Evolutionary conservation across 1,140 invertebrate genomes (phyloP).

Genomic region (Brachionus paranguensis): DNA sequence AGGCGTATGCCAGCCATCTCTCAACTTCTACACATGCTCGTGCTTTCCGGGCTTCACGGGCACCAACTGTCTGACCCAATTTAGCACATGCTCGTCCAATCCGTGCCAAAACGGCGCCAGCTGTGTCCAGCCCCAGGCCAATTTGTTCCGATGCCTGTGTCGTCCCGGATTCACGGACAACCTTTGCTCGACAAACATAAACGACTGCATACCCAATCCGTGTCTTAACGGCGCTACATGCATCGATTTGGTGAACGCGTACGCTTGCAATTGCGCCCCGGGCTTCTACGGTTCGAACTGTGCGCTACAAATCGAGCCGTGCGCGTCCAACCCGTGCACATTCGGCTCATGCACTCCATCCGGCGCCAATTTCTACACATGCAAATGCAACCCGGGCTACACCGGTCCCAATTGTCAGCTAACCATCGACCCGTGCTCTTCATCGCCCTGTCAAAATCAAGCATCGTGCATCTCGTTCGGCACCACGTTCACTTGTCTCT

Average conservation of each 20-base stretch:
- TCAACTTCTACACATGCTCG: background rate
- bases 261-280: background rate
- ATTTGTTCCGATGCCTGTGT: conserved; percentile 65
- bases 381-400: conserved; percentile 21
- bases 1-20: background rate
- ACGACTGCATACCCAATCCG: conserved; percentile 43
- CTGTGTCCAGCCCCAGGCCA: background rate
- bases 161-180: conserved; percentile 75
- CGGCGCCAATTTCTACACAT: conserved; percentile 74
- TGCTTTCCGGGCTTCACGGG: conserved; percentile 2
- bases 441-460: conserved; percentile 41
- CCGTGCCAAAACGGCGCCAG: conserved; percentile 35
- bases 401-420: conserved; percentile 26
- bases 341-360: conserved; percentile 47
- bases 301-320: conserved; percentile 5
- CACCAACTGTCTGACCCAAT: background rate
- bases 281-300: conserved; percentile 36
- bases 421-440: conserved; percentile 25
- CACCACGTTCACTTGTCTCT: conserved; percentile 41
- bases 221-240: conserved; percentile 35
- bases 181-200: conserved; percentile 76
- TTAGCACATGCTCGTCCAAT: conserved; percentile 19
- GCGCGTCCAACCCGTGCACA: background rate
- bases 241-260: conserved; percentile 6
- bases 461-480: conserved; percentile 38